A percentile compares a stretch with the other conserved stretches of the same genome.
These are phyloP conservation scores for Micromussa lordhowensis DNA, from an alignment of 92 coral and sea anemone species.

Conservation along the genomic window DNA sequence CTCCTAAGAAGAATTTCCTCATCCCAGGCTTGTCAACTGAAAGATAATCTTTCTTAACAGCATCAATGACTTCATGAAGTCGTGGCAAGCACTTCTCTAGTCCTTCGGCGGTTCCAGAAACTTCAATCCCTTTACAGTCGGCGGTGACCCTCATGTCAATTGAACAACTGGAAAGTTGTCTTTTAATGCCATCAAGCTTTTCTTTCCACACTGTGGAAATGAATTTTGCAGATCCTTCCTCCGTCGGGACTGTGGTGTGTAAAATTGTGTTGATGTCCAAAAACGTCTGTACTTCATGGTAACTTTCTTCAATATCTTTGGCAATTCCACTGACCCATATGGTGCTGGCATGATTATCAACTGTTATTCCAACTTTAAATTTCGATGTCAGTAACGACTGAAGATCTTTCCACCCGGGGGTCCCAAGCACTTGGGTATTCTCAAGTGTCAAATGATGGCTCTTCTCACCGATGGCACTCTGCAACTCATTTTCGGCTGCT, in stretches of 20 bases:
- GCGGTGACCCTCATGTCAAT: slow-evolving; percentile 51
- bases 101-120: slow-evolving; percentile 81
- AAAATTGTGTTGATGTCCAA: slow-evolving; percentile 75
- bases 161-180: slow-evolving; percentile 28
- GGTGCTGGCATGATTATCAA: slow-evolving; percentile 41
- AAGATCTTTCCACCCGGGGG: slow-evolving; percentile 64
- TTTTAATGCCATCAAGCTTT: slow-evolving; percentile 49
- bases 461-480: slow-evolving; percentile 42
- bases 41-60: slow-evolving; percentile 18
- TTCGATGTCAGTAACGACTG: neutral
- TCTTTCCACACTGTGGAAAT: slow-evolving; percentile 47
- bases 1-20: slow-evolving; percentile 65
- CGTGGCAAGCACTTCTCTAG: slow-evolving; percentile 25
- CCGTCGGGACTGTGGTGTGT: neutral
- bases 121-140: slow-evolving; percentile 35
- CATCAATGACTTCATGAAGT: slow-evolving; percentile 23
- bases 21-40: slow-evolving; percentile 76
- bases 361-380: neutral
- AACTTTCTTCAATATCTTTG: slow-evolving; percentile 43
- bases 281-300: slow-evolving; percentile 39
- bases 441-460: slow-evolving; percentile 56
- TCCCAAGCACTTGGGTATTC: slow-evolving; percentile 41
- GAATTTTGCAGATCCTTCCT: slow-evolving; percentile 46
- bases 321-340: slow-evolving; percentile 73
- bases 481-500: slow-evolving; percentile 46